Evolutionary conservation across 2,113 vertebrate genomes (phyloP).

Genomic region (Oenanthe oenanthe): DNA sequence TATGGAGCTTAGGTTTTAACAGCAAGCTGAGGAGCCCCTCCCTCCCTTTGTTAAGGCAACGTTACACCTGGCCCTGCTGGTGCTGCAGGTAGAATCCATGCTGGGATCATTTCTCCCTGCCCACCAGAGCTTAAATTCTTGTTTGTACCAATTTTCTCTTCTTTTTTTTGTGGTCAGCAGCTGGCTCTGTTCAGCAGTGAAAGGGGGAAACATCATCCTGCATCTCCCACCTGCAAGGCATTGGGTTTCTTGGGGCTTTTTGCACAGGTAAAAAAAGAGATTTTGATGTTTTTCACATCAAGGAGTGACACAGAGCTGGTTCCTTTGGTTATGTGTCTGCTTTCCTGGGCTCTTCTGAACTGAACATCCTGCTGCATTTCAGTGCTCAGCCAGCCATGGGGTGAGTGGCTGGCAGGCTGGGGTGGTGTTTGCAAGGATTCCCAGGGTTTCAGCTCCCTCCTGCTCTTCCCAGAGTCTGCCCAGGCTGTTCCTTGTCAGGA

Average conservation of each 20-base stretch:
- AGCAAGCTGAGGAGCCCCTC: neutral
- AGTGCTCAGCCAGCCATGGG: fast-evolving
- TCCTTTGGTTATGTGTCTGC: neutral
- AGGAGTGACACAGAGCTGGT: neutral
- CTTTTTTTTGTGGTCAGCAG: neutral
- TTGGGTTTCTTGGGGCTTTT: neutral
- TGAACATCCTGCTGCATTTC: neutral
- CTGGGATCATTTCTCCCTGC: neutral
- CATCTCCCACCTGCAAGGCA: neutral
- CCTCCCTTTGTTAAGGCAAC: neutral
- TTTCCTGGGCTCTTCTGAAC: neutral
- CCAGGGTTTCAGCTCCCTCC: neutral
- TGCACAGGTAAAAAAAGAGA: neutral
- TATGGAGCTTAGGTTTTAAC: neutral
- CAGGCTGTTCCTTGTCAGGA: neutral
- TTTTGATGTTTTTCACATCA: neutral
- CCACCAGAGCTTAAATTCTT: neutral
- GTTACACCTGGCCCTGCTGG: neutral
- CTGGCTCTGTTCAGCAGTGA: neutral
- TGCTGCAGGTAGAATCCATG: neutral
- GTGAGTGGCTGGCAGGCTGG: fast-evolving
- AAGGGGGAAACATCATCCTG: neutral
- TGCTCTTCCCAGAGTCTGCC: neutral
- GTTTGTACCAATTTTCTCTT: neutral
- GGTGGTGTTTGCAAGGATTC: neutral